These are phyloP conservation scores for Sorex maritimensis DNA, from an alignment of 2,797 vertebrate species.

Conservation along the genomic window DNA sequence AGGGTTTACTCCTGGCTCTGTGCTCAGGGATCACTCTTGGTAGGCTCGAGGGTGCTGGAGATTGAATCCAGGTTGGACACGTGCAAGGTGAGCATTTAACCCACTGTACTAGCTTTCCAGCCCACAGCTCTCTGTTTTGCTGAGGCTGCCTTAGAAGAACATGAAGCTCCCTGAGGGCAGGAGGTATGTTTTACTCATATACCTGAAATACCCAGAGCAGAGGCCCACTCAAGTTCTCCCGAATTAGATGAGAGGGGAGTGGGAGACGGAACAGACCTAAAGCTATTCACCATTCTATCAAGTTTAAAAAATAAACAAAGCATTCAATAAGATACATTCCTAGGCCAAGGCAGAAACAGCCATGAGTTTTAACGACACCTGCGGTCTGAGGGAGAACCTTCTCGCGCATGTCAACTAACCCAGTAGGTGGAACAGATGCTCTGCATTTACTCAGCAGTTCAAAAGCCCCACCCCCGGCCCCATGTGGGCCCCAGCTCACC, in stretches of 20 bases:
- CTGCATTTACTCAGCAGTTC: conserved; percentile 43
- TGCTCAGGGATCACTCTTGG: too few relatives aligned
- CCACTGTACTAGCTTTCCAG: not conserved
- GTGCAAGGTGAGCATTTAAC: too few relatives aligned
- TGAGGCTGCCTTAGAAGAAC: conserved; percentile 1
- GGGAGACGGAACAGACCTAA: conserved; percentile 53
- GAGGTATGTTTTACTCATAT: not conserved
- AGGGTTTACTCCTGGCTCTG: too few relatives aligned
- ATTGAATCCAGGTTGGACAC: too few relatives aligned
- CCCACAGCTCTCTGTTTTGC: not conserved
- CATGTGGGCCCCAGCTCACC: conserved; percentile 89
- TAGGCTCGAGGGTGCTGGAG: too few relatives aligned
- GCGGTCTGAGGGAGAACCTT: conserved; percentile 42
- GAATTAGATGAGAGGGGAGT: conserved; percentile 63
- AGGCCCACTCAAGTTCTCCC: not conserved
- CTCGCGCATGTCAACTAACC: not conserved
- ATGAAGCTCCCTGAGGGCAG: conserved; percentile 18
- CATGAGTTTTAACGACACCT: conserved; percentile 50
- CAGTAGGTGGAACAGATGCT: conserved; percentile 48
- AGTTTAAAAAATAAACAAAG: conserved; percentile 11
- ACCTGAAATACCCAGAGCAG: not conserved
- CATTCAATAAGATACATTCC: conserved; percentile 16
- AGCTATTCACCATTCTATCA: conserved; percentile 35
- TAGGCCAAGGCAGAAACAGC: conserved; percentile 15
- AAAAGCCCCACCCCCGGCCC: not conserved